A percentile compares a stretch with the other conserved stretches of the same genome.
Evolutionary conservation across 1,140 invertebrate species (phyloP).

Genomic region (Drosophila virilis): DNA sequence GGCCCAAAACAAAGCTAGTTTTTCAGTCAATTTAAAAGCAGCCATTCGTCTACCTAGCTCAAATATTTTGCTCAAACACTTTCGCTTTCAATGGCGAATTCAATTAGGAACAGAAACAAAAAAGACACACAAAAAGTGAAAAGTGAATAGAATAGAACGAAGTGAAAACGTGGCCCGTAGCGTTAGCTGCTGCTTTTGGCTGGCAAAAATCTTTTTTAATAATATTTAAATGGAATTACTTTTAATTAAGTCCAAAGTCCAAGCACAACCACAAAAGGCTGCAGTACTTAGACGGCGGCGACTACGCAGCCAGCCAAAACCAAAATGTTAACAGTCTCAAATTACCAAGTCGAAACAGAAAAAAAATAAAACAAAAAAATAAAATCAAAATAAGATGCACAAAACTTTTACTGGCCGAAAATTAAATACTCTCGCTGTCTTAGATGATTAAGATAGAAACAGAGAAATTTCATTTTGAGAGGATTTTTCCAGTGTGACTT

Average conservation of each 20-base stretch:
- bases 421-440: not conserved
- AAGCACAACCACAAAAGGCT: constrained; percentile 62
- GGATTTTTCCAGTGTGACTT: no score
- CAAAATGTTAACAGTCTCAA: constrained; percentile 78
- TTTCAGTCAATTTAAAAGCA: constrained; percentile 39
- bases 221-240: constrained; percentile 80
- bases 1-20: constrained; percentile 21
- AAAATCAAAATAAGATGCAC: constrained; percentile 22
- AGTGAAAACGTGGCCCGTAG: constrained; percentile 57
- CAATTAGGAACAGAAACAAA: constrained; percentile 29
- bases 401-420: not conserved
- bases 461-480: no score
- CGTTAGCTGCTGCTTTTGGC: constrained; percentile 34
- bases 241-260: constrained; percentile 75
- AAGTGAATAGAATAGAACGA: not conserved
- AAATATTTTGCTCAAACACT: constrained; percentile 50
- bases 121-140: not conserved
- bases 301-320: constrained; percentile 37
- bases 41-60: constrained; percentile 5
- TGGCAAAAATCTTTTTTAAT: constrained; percentile 60
- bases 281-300: constrained; percentile 22
- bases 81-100: constrained; percentile 40
- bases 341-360: constrained; percentile 59
- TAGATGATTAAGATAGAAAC: no score
- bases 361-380: no score